These are phyloP conservation scores for Harlomillsia oculata DNA, from an alignment of 1,140 invertebrate species.

Conservation along the genomic window DNA sequence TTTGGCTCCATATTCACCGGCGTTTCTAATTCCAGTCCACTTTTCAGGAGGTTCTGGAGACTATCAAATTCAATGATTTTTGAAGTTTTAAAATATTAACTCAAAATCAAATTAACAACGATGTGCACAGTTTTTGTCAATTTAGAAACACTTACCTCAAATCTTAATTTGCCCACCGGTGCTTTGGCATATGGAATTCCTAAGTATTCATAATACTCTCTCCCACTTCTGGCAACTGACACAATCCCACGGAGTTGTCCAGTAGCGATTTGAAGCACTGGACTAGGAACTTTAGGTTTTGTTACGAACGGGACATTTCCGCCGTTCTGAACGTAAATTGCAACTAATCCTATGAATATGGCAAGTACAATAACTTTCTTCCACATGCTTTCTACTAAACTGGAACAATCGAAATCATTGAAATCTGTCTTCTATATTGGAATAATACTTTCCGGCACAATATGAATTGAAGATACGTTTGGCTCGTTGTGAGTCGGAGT, in stretches of 20 bases:
- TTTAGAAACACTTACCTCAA: not conserved
- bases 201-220: slow-evolving; percentile 11
- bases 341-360: no score
- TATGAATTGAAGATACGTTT: no score
- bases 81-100: not conserved
- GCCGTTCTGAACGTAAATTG: no score
- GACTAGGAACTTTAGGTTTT: no score
- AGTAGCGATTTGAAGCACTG: not conserved
- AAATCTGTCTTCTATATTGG: no score
- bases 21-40: slow-evolving; percentile 16
- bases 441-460: no score
- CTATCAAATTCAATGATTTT: slow-evolving; percentile 5
- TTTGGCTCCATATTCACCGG: slow-evolving; percentile 7
- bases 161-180: not conserved
- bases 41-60: slow-evolving; percentile 9
- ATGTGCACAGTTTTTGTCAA: not conserved
- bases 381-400: no score
- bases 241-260: slow-evolving; percentile 11
- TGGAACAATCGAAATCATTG: no score
- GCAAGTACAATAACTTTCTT: no score
- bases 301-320: no score
- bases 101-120: not conserved
- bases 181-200: slow-evolving; percentile 13
- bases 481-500: no score
- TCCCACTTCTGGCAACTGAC: slow-evolving; percentile 2